Evolutionary conservation across 2,797 vertebrate genomes (phyloP), one percentile per base, ranked within the genome.

Genomic region (Lemur catta): DNA sequence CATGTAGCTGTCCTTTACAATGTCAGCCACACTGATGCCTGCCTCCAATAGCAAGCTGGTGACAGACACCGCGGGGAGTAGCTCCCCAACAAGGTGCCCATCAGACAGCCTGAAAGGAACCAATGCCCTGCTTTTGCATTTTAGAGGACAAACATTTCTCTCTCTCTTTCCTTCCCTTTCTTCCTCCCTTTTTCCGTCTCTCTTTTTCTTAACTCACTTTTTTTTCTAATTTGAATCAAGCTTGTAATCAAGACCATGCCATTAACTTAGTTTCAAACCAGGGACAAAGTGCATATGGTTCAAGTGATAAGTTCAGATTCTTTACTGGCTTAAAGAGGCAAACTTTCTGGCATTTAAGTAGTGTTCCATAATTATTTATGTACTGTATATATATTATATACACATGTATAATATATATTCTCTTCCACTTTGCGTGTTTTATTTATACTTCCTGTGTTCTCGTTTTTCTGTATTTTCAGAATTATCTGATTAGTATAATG

Each of bases 391-490:
- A 69, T 13, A 30, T 50, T 30, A 30, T 33, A 43, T 24, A 38
- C 22, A 52, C 9, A 48, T 48, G 9, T 12, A 26, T 38, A 55
- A 57, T 13, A n/a, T 57, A 17, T 46, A 35, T 48, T 59, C 14
- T 75, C 38, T 80, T 63, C 59, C 33, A 74, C 20, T 79, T 78
- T n/a, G 30, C 55, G 24, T 84, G 28, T 24, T 86, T 80, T 97
- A 46, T 79, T 55, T 96, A 88, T 91, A 38, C 96, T 96, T 13
- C 89, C 48, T 78, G 76, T 71, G 94, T 93, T 89, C 87, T 96
- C 43, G 93, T 97, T 93, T 76, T 95, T 97, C 90, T 97, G 9
- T 95, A 94, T 67, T 92, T 96, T 93, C 63, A 95, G 41, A 90
- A 20, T 87, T 95, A 92, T 63, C 17, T 50, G 48, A 55, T 50